Evolutionary conservation across 2,797 vertebrate species (phyloP).

Genomic region (Periophthalmus magnuspinnatus): DNA sequence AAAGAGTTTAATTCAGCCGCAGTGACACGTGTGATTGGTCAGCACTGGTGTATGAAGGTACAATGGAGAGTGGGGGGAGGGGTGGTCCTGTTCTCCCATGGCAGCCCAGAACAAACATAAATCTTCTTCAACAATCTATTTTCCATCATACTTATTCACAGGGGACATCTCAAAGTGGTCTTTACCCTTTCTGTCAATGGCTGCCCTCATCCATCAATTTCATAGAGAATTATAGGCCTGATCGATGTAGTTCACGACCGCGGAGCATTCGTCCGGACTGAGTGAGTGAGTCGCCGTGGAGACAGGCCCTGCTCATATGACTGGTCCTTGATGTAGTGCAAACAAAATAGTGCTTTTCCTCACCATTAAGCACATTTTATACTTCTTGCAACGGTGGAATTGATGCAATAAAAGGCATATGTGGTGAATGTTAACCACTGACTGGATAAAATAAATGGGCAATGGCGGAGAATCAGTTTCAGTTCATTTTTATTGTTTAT

Average conservation of each 20-base stretch:
- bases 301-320: constrained; percentile 36
- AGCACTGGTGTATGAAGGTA: constrained; percentile 34
- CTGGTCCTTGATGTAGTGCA: constrained; percentile 57
- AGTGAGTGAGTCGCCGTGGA: constrained; percentile 43
- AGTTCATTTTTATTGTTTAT: neutral
- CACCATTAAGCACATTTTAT: constrained; percentile 24
- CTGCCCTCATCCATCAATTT: constrained; percentile 91
- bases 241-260: constrained; percentile 90
- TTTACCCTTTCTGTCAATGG: constrained; percentile 91
- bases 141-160: constrained; percentile 84
- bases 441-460: neutral
- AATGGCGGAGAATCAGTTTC: neutral
- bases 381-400: constrained; percentile 17
- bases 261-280: constrained; percentile 76
- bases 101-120: constrained; percentile 79
- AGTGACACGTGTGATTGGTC: constrained; percentile 72
- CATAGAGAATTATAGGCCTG: constrained; percentile 91
- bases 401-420: constrained; percentile 16
- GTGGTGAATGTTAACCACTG: constrained; percentile 18
- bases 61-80: constrained; percentile 12
- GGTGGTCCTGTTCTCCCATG: constrained; percentile 52
- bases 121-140: constrained; percentile 86
- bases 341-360: constrained; percentile 48
- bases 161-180: constrained; percentile 86
- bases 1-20: constrained; percentile 63